phyloP scores from a whole-genome alignment of 2,113 vertebrate species.

The Microtus montanus region DNA sequence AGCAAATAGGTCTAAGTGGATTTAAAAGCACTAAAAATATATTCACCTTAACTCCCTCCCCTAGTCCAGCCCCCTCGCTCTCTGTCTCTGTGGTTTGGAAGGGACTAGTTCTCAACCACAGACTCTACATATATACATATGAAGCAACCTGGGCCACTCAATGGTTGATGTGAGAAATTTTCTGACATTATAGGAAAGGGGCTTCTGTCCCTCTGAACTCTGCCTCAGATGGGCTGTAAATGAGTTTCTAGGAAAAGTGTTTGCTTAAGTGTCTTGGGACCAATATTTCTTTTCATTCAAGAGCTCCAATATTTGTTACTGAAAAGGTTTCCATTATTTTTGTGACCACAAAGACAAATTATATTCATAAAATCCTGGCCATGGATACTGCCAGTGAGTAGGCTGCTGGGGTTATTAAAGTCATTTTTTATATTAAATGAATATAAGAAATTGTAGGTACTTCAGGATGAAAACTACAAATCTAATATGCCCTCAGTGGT shows the following conservation, averaged over 20 bases:
- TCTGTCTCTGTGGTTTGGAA: background rate
- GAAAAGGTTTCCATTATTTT: no score
- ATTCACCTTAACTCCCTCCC: background rate
- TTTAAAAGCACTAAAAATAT: background rate
- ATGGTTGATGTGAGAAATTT: background rate
- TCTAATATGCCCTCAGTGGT: no score
- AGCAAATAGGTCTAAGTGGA: background rate
- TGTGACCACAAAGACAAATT: no score
- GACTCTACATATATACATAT: background rate
- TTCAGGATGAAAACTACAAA: no score
- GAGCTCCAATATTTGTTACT: no score
- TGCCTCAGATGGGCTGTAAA: slow-evolving; percentile 7
- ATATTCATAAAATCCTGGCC: no score
- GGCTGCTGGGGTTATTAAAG: no score
- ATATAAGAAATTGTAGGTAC: no score
- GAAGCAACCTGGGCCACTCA: background rate
- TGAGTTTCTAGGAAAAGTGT: slow-evolving; percentile 44
- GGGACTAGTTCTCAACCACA: background rate
- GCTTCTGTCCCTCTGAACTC: background rate
- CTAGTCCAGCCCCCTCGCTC: background rate
- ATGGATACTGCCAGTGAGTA: no score
- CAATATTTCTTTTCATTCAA: no score
- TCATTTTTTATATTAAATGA: no score
- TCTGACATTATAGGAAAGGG: background rate
- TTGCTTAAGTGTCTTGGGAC: slow-evolving; percentile 42